These are phyloP conservation scores for Tachysurus fulvidraco DNA, from an alignment of 2,113 vertebrate species.

Conservation along the genomic window DNA sequence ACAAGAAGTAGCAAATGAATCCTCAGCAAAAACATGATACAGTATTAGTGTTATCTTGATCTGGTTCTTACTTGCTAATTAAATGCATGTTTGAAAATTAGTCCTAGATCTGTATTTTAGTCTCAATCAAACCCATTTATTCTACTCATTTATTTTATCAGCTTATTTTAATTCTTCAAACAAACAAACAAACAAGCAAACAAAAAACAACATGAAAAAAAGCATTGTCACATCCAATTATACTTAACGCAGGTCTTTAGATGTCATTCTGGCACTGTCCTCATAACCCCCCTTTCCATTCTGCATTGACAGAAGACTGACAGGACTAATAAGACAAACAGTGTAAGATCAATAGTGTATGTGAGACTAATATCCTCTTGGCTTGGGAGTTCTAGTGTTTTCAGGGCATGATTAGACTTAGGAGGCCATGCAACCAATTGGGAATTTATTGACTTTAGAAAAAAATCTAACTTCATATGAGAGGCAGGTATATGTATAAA, in stretches of 20 bases:
- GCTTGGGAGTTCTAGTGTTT: not conserved
- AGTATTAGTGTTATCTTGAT: not conserved
- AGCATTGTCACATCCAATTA: not conserved
- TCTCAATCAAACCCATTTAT: not conserved
- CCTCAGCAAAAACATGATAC: not conserved
- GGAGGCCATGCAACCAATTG: slow-evolving; percentile 55
- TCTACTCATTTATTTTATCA: not conserved
- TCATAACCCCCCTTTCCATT: slow-evolving; percentile 7
- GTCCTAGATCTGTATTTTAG: not conserved
- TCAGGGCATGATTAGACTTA: slow-evolving; percentile 28
- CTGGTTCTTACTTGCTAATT: not conserved
- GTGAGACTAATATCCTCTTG: slow-evolving; percentile 42
- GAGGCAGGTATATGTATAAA: slow-evolving; percentile 60
- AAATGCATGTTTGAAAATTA: not conserved
- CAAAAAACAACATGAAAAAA: not conserved
- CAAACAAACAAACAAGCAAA: not conserved
- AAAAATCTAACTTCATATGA: slow-evolving; percentile 61
- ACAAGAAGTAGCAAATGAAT: slow-evolving; percentile 26
- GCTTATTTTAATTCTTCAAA: not conserved
- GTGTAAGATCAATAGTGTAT: slow-evolving; percentile 46
- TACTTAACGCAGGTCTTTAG: not conserved
- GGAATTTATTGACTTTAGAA: slow-evolving; percentile 63
- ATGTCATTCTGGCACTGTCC: slow-evolving; percentile 7
- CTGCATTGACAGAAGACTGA: slow-evolving; percentile 37
- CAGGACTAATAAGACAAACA: slow-evolving; percentile 45